A percentile compares a stretch with the other conserved stretches of the same genome.
Evolutionary conservation across 2,797 vertebrate genomes (phyloP).

Genomic region (Clarias pachynema): DNA sequence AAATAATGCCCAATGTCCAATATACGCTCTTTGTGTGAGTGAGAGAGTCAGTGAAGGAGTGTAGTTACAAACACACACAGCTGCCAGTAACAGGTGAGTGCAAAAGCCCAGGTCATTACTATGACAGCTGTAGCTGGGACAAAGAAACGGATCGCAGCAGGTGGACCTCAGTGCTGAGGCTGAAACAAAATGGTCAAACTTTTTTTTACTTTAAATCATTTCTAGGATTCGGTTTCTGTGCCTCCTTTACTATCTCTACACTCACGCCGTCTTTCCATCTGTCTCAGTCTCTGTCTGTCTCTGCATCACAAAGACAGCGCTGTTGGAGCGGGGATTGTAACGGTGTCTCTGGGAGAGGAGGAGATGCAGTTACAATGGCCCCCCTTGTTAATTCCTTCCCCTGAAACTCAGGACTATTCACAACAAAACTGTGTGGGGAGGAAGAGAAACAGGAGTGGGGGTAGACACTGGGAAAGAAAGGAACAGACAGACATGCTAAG

Average conservation of each 20-base stretch:
- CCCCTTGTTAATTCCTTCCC: constrained; percentile 36
- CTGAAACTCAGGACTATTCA: constrained; percentile 49
- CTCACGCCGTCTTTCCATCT: neutral
- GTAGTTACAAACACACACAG: constrained; percentile 56
- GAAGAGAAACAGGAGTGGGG: neutral
- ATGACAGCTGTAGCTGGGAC: constrained; percentile 57
- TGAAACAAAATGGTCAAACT: neutral
- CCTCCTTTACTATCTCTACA: neutral
- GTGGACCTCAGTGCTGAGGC: neutral
- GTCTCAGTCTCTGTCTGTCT: constrained; percentile 4
- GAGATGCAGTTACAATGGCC: constrained; percentile 46
- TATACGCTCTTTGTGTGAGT: neutral
- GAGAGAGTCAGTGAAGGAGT: too few relatives aligned
- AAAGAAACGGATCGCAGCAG: neutral
- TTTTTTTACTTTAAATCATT: neutral
- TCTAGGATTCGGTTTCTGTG: neutral
- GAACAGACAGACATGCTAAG: neutral
- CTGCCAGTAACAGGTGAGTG: constrained; percentile 62
- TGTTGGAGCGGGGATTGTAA: constrained; percentile 42
- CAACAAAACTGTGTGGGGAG: constrained; percentile 22
- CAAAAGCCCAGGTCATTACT: constrained; percentile 45
- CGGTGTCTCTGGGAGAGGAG: constrained; percentile 41
- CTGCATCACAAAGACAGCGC: constrained; percentile 46
- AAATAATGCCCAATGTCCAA: neutral
- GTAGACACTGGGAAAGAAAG: neutral